Base-by-base conservation (phyloP, 2,113 vertebrate genomes). In the Pedetes capensis region DNA sequence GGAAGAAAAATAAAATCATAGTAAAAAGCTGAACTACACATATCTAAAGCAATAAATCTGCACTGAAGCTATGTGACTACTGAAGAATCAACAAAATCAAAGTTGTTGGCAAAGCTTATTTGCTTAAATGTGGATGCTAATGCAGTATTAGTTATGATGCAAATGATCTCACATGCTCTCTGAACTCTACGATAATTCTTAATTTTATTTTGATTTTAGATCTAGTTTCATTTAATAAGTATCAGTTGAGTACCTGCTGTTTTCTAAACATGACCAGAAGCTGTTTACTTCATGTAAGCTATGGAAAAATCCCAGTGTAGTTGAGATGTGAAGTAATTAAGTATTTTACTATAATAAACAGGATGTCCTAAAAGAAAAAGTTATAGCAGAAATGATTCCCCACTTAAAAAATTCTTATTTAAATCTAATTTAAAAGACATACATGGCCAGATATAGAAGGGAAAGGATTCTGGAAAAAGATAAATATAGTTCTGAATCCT, bases 1-100 rank as follows among this genome's bases (percentile, higher is more conserved):
- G 71, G 89, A 49, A 68, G 72, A 85, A 81, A 97, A 90, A 59
- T 4, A 91, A 87, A 95, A 29, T 20, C 10, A 25, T 4, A 66
- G 27, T 42, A 12, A 87, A 20, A 27, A 59, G 49, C 6, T 68
- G 39, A 75, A 71, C 23, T 51, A 5, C 91, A 57, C 20, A 93
- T n/a, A 59, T 37, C 59, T 49, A 79, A 89, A 93, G 51, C 1
- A 76, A 42, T 39, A 42, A 66, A 76, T 90, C 10, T 37, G 8
- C 27, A 39, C 47, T 29, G 0, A 32, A 2, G 8, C 53, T 29
- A 68, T 27, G 51, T 90, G 53, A 69, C 16, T 49, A 44, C 37
- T 49, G 39, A 88, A 74, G n/a, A 59, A 11, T 7, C 25, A 27
- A 2, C 23, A 27, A 87, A 63, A 74, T 85, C 37, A 59, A 78